Base-by-base conservation (phyloP, 2,888 invertebrate species). In the Shargacucullia verbasci region DNA sequence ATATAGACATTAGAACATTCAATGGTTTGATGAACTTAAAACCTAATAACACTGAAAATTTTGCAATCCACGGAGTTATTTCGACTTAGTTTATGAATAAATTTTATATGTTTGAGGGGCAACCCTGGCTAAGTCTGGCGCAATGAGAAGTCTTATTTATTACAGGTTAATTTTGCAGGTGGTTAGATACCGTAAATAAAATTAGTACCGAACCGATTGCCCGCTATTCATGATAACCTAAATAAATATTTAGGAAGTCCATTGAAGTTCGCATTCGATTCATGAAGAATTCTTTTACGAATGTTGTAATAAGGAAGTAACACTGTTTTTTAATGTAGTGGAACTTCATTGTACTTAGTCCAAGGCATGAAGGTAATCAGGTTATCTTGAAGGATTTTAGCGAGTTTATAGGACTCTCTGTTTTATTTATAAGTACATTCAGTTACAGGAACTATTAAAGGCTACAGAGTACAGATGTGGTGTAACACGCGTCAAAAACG, bases 181-280 rank as follows among this genome's bases (percentile, higher is more conserved):
- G 35, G 34, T 49, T 35, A 31, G 58, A 8, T 65, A 40, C 37
- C 48, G 8, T 44, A 48, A 48, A 66, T 14, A 41, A 10, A 34
- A n/a, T n/a, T n/a, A n/a, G n/a, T n/a, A n/a, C n/a, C n/a, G n/a
- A n/a, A 20, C 5, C 29, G 11, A 34, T 41, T 38, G 20, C n/a
- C n/a, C 20, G 4, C 12, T 14, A 29, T 56, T 43, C 20, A 7
- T n/a, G 20, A 31, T 65, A 46, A 46, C 45, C 41, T 43, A 11
- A 1, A 46, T 65, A 8, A 20, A 3, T 20, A 20, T 20, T 48
- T 44, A n/a, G 6, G 20, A 9, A 20, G 47, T 48, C 35, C n/a
- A 58, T 33, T 66, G 66, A 14, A n/a, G n/a, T n/a, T 40, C 6
- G 0, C 10, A 33, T 33, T 33, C 33, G n/a, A 33, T 33, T 33